phyloP scores from a whole-genome alignment of 1,140 invertebrate species.

The Argopecten irradians region DNA sequence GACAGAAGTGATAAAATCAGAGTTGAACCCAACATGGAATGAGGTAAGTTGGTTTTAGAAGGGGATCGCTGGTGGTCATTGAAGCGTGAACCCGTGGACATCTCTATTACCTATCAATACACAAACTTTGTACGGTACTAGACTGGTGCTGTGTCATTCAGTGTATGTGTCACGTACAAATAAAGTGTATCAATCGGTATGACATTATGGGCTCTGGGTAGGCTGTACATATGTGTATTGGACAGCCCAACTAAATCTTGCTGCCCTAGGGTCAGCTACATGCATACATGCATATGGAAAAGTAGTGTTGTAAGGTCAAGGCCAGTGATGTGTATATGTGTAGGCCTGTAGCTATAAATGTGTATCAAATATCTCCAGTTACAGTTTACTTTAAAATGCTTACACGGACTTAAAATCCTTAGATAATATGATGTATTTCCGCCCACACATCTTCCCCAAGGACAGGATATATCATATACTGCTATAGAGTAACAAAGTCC shows the following conservation, averaged over 20 bases:
- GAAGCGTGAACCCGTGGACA: conserved; percentile 10
- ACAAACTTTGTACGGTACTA: background rate
- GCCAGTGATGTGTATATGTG: background rate
- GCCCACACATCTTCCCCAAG: too few relatives aligned
- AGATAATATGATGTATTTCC: too few relatives aligned
- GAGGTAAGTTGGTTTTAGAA: conserved; percentile 60
- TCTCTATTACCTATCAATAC: conserved; percentile 1
- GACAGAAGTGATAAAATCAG: conserved; percentile 68
- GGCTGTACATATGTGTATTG: background rate
- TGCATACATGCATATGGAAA: background rate
- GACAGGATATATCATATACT: too few relatives aligned
- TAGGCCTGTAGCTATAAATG: background rate
- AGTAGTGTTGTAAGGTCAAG: background rate
- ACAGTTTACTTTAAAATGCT: too few relatives aligned
- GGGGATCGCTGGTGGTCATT: background rate
- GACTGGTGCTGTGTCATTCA: background rate
- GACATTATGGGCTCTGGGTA: background rate
- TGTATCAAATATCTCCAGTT: background rate
- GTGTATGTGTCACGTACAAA: background rate
- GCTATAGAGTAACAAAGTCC: too few relatives aligned
- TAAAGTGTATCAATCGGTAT: too few relatives aligned
- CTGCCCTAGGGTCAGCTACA: background rate
- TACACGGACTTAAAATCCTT: too few relatives aligned
- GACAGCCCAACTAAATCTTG: background rate
- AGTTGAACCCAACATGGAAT: conserved; percentile 73